Conservation (phyloP, 2,113 vertebrate genomes). For the Copsychus sechellarum region DNA sequence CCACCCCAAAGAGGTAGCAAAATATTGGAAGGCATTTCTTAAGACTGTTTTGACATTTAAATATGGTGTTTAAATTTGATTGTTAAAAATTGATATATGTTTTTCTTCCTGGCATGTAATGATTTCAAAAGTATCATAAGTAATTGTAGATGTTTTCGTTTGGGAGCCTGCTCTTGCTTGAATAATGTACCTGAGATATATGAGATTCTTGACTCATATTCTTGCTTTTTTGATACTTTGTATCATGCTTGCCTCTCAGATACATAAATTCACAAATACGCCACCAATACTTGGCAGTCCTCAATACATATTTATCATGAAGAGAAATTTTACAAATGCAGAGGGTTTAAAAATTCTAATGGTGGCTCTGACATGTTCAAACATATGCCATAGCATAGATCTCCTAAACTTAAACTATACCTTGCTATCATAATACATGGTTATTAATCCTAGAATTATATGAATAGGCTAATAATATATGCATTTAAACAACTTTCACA, state of each 20-base stretch:
- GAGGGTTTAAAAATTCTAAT: conserved; percentile 49
- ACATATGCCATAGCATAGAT: not conserved
- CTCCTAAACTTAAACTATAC: conserved; percentile 8
- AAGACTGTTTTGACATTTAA: conserved; percentile 18
- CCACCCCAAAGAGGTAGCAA: not conserved
- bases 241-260: conserved; percentile 33
- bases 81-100: not conserved
- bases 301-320: conserved; percentile 34
- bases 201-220: conserved; percentile 16
- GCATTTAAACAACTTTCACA: conserved; percentile 10
- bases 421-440: not conserved
- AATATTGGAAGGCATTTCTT: not conserved
- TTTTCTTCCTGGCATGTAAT: not conserved
- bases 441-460: not conserved
- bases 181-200: not conserved
- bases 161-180: not conserved
- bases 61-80: not conserved
- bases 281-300: conserved; percentile 2
- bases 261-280: conserved; percentile 48
- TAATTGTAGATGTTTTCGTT: not conserved
- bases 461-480: not conserved
- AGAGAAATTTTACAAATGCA: conserved; percentile 34
- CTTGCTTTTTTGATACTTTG: conserved; percentile 30
- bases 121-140: not conserved
- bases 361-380: conserved; percentile 6